Evolutionary conservation across 2,113 vertebrate genomes (phyloP).

Genomic region (Motacilla alba): DNA sequence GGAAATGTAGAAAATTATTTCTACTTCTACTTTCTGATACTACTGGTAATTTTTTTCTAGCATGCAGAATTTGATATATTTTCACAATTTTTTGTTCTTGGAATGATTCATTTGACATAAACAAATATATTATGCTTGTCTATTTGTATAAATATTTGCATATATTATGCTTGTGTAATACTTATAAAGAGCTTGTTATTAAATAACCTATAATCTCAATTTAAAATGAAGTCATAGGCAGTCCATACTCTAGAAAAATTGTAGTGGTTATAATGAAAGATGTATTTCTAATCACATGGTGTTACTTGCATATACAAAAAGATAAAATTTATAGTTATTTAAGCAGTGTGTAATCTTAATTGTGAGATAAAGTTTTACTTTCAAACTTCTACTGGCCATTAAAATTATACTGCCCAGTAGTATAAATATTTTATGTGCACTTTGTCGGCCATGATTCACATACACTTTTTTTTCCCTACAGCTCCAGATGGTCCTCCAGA

Average conservation of each 20-base stretch:
- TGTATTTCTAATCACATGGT: neutral
- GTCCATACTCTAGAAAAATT: neutral
- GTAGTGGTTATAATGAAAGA: neutral
- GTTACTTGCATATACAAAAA: neutral
- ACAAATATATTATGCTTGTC: neutral
- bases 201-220: neutral
- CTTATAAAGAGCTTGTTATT: neutral
- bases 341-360: neutral
- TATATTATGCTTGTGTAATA: neutral
- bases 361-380: neutral
- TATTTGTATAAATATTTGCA: neutral
- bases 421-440: neutral
- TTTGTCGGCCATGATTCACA: neutral
- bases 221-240: neutral
- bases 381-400: neutral
- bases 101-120: neutral
- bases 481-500: constrained; percentile 89
- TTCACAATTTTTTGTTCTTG: neutral
- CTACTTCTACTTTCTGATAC: neutral
- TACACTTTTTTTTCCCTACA: constrained; percentile 44
- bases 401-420: neutral
- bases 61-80: neutral
- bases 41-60: neutral
- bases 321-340: neutral
- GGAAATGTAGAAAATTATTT: neutral